Percentiles rank a stretch among this genome's conserved stretches.
Conservation (phyloP, 2,797 vertebrate species). For the Eptatretus atami region DNA sequence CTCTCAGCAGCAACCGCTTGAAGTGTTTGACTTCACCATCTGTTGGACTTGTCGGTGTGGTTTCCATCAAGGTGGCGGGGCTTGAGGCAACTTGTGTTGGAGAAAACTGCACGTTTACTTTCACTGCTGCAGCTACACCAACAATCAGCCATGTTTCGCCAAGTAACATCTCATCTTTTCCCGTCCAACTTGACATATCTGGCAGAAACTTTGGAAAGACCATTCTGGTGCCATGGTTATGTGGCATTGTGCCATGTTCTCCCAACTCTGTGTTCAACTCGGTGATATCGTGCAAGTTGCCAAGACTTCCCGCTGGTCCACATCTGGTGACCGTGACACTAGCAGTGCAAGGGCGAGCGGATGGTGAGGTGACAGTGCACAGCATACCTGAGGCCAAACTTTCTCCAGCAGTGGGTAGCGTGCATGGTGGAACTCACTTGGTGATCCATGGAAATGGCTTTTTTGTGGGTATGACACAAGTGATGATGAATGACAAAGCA, state of each 20-base stretch:
- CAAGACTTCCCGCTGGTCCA: conserved; percentile 18
- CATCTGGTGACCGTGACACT: conserved; percentile 21
- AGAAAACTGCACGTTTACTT: conserved; percentile 24
- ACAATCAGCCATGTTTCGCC: conserved; percentile 15
- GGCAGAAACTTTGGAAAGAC: conserved; percentile 21
- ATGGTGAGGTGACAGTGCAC: conserved; percentile 14
- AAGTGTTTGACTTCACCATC: conserved; percentile 24
- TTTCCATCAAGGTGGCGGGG: conserved; percentile 12
- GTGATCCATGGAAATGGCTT: conserved; percentile 34
- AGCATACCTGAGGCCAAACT: conserved; percentile 18
- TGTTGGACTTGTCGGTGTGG: conserved; percentile 10
- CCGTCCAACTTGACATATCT: conserved; percentile 13
- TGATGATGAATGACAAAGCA: conserved; percentile 15
- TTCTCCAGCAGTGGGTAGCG: conserved; percentile 20
- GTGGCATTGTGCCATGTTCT: conserved; percentile 12
- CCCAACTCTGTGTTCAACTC: conserved; percentile 14
- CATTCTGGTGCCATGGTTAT: conserved; percentile 15
- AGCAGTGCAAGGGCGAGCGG: conserved; percentile 23
- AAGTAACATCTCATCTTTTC: conserved; percentile 11
- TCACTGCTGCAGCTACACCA: conserved; percentile 15
- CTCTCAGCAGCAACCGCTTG: conserved; percentile 21
- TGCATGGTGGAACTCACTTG: conserved; percentile 23
- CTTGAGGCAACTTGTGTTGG: conserved; percentile 19
- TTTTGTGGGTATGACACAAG: conserved; percentile 20
- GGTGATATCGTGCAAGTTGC: conserved; percentile 13